Evolutionary conservation across 2,797 vertebrate species (phyloP), one percentile per base, ranked within the genome.

Genomic region (Lerista edwardsae): DNA sequence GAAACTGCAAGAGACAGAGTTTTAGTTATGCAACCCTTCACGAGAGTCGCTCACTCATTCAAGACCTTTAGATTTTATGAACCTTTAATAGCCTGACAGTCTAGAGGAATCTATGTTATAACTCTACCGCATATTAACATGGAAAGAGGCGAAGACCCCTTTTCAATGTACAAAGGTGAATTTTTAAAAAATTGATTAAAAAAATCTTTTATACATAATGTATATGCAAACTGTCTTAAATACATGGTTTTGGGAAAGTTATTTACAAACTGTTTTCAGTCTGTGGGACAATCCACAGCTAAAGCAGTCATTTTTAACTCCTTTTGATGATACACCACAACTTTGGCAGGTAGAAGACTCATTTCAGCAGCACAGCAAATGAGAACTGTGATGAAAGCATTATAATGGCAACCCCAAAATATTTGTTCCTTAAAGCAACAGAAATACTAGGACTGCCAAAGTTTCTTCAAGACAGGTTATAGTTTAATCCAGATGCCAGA

Each of bases 201-300:
- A 97, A 98, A 98, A 97, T 97, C 96, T 96, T 41, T 96, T 96
- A 96, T 96, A 98, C 98, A 98, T 97, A 97, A 96, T 96, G 95
- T 95, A 96, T 98, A 97, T 96, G 96, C 95, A 98, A 99, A 98
- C 97, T 95, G 95, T 92, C 97, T 97, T 97, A 97, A 97, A 98
- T 97, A 98, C 97, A 98, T 91, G 94, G 94, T 95, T 95, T 93
- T 94, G 95, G 96, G 97, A 96, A 95, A 95, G 94, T 95, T 98
- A 98, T 99, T 95, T 99, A 99, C 98, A 99, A 95, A 94, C 95
- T 94, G 94, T 91, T 94, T 91, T 94, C 92, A 84, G 91, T 84
- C 96, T 71, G 93, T 95, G 96, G 93, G 91, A 96, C 92, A 96
- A 97, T 95, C 96, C 96, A 97, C 96, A 96, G 96, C 90, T 94